A percentile compares a stretch with the other conserved stretches of the same genome.
Conservation (phyloP, 2,113 vertebrate genomes). For the Glaucidium brasilianum region DNA sequence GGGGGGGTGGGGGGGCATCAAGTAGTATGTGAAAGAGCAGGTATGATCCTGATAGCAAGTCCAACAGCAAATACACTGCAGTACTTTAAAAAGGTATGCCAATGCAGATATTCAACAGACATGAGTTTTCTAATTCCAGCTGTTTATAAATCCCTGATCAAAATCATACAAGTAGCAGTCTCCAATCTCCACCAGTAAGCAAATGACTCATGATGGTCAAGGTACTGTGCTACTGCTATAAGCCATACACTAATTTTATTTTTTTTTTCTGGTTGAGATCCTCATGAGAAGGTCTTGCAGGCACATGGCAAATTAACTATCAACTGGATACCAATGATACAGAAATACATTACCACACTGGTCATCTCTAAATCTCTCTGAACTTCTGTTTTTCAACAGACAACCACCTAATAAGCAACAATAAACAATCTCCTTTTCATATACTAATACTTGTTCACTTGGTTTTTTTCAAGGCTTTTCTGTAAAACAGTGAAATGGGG, state of each 20-base stretch:
- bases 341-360: neutral
- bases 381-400: neutral
- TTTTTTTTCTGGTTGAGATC: neutral
- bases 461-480: neutral
- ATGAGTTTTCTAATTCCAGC: neutral
- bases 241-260: neutral
- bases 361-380: neutral
- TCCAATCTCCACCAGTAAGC: neutral
- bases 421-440: neutral
- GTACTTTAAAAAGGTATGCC: neutral
- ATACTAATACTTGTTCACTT: neutral
- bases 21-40: neutral
- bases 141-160: neutral
- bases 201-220: neutral
- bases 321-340: neutral
- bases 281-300: neutral
- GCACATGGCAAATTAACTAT: neutral
- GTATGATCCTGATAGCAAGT: neutral
- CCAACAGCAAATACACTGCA: neutral
- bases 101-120: neutral
- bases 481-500: neutral
- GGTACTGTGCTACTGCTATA: neutral
- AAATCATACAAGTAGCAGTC: neutral
- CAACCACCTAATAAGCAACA: neutral
- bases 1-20: neutral